phyloP scores from a whole-genome alignment of 1,140 invertebrate genomes.

The Planococcus citri region DNA sequence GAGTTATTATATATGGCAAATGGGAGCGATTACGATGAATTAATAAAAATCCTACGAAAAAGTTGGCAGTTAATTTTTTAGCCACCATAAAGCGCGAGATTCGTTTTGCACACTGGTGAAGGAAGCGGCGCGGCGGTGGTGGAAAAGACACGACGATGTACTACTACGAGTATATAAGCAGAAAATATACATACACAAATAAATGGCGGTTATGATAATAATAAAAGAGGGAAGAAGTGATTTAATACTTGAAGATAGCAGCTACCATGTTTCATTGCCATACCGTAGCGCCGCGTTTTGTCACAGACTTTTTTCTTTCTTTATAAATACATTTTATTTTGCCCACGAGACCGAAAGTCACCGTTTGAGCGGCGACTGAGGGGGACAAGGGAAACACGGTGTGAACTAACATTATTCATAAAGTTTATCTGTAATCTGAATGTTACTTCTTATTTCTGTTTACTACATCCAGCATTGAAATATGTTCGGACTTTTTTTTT shows the following conservation, averaged over 20 bases:
- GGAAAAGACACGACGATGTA: background rate
- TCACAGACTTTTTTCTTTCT: constrained; percentile 3
- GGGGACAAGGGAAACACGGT: background rate
- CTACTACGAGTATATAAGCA: background rate
- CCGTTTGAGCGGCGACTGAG: background rate
- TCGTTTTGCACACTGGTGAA: too few relatives aligned
- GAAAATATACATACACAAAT: background rate
- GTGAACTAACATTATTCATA: constrained; percentile 20
- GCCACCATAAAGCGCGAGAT: too few relatives aligned
- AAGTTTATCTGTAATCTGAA: constrained; percentile 16
- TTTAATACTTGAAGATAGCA: constrained; percentile 19
- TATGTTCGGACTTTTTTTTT: background rate
- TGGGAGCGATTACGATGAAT: constrained; percentile 1
- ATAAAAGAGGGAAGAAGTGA: constrained; percentile 8
- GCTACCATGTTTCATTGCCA: constrained; percentile 12
- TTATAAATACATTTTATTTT: constrained; percentile 18
- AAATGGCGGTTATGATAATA: constrained; percentile 14
- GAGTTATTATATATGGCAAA: background rate
- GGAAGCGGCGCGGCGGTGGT: too few relatives aligned
- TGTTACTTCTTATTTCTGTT: constrained; percentile 18
- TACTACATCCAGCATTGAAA: background rate
- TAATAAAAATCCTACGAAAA: background rate
- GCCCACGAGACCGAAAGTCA: constrained; percentile 11
- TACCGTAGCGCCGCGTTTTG: background rate
- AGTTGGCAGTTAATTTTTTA: too few relatives aligned